phyloP scores from a whole-genome alignment of 23 tunicate species.

The Ciona savignyi region DNA sequence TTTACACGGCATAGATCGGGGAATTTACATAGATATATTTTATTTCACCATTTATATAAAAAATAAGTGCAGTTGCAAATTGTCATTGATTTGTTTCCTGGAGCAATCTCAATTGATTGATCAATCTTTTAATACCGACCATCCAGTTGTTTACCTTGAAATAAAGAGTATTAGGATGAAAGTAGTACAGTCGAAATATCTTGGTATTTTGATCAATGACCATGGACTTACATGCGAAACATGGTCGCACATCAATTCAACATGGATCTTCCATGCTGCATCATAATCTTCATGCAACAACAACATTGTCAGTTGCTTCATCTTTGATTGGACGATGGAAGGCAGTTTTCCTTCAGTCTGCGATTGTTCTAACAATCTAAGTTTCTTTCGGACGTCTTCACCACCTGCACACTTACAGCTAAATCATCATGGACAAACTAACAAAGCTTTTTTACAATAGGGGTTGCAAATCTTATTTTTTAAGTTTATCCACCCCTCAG shows the following conservation, averaged over 20 bases:
- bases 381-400: constrained; percentile 13
- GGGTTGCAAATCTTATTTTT: too few species aligned
- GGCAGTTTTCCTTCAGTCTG: constrained; percentile 6
- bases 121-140: constrained; percentile 53
- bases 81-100: too few species aligned
- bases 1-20: too few species aligned
- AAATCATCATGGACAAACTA: too few species aligned
- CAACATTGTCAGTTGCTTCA: constrained; percentile 8
- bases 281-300: neutral
- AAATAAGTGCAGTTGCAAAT: too few species aligned
- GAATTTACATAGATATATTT: too few species aligned
- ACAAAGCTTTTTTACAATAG: too few species aligned
- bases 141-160: constrained; percentile 22
- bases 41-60: too few species aligned
- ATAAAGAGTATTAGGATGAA: neutral
- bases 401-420: too few species aligned
- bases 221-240: constrained; percentile 21
- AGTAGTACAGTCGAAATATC: neutral
- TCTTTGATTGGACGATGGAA: neutral
- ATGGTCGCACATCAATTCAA: constrained; percentile 39
- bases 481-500: neutral
- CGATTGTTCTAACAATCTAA: constrained; percentile 12
- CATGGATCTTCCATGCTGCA: constrained; percentile 52
- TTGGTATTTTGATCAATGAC: neutral
- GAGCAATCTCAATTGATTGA: constrained; percentile 13